phyloP scores from a whole-genome alignment of 1,140 invertebrate species.

The Drosophila nikananu region DNA sequence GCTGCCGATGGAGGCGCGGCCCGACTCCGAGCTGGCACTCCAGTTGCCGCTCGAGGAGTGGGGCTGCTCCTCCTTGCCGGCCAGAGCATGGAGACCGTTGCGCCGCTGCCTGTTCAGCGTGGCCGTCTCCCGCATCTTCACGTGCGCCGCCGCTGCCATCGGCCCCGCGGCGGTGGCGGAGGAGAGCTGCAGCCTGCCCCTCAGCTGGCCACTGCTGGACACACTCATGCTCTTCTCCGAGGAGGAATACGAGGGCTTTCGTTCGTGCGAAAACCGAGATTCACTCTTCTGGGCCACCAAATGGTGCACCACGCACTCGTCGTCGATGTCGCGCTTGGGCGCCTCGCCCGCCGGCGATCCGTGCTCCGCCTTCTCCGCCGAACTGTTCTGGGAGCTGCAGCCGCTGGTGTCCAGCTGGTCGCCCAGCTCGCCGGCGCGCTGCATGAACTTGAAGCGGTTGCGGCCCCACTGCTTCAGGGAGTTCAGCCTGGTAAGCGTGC shows the following conservation, averaged over 20 bases:
- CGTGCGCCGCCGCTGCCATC: conserved; percentile 78
- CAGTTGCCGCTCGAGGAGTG: conserved; percentile 97
- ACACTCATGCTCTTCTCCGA: conserved; percentile 88
- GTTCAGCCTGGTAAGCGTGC: conserved; percentile 90
- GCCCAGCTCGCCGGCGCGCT: conserved; percentile 86
- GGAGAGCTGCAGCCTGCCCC: conserved; percentile 72
- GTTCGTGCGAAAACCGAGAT: conserved; percentile 87
- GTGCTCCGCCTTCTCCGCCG: conserved; percentile 68
- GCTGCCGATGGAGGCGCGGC: conserved; percentile 92
- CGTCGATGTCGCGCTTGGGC: conserved; percentile 85
- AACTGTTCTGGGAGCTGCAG: conserved; percentile 83
- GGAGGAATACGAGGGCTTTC: conserved; percentile 91
- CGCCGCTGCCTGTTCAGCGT: conserved; percentile 87
- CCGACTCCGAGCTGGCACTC: conserved; percentile 96
- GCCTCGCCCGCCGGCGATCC: conserved; percentile 21
- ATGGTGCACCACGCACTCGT: conserved; percentile 88
- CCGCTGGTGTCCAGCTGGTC: conserved; percentile 83
- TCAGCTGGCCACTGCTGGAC: conserved; percentile 75
- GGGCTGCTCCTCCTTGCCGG: conserved; percentile 90
- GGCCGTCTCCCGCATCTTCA: conserved; percentile 91
- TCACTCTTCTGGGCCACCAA: conserved; percentile 80
- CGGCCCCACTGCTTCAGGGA: conserved; percentile 93
- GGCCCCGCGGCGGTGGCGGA: conserved; percentile 19
- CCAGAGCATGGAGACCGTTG: conserved; percentile 85
- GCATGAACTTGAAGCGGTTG: conserved; percentile 90